These are phyloP conservation scores for Pocillopora grandis DNA, from an alignment of 92 coral and sea anemone species.

Conservation along the genomic window DNA sequence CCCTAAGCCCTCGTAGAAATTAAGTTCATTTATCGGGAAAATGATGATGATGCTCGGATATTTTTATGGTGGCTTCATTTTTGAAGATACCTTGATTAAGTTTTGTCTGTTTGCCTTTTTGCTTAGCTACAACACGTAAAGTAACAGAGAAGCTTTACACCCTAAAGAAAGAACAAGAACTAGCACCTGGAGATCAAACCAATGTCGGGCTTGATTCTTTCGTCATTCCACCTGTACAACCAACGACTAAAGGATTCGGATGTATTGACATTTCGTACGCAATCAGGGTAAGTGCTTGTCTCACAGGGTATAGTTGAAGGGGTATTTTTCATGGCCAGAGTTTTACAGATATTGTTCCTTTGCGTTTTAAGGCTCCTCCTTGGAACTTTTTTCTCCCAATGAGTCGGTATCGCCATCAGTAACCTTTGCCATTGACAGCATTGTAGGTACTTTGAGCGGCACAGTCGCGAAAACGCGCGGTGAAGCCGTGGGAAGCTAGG, in stretches of 20 bases:
- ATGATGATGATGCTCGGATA: not conserved
- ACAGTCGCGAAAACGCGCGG: too few relatives aligned
- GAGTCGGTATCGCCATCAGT: too few relatives aligned
- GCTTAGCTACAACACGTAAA: conserved; percentile 31
- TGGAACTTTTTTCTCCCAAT: too few relatives aligned
- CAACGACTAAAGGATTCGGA: conserved; percentile 48
- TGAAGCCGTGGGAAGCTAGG: too few relatives aligned
- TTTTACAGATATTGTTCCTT: not conserved
- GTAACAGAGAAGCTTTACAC: conserved; percentile 35
- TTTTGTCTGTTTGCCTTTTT: not conserved
- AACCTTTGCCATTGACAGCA: too few relatives aligned
- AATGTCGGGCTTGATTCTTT: conserved; percentile 48
- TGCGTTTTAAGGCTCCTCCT: too few relatives aligned
- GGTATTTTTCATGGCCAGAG: not conserved
- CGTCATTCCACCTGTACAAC: conserved; percentile 53
- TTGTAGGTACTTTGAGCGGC: too few relatives aligned
- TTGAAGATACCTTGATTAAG: not conserved
- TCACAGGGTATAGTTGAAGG: too few relatives aligned
- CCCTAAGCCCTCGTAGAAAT: not conserved
- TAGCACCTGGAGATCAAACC: conserved; percentile 37
- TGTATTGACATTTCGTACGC: conserved; percentile 57
- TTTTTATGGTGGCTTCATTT: not conserved
- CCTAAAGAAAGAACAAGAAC: conserved; percentile 44
- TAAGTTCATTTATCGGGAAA: not conserved
- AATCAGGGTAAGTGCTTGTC: conserved; percentile 36